Percentiles rank a stretch among this genome's conserved stretches.
Conservation (phyloP, 1,140 invertebrate genomes). For the Caerostris darwini region DNA sequence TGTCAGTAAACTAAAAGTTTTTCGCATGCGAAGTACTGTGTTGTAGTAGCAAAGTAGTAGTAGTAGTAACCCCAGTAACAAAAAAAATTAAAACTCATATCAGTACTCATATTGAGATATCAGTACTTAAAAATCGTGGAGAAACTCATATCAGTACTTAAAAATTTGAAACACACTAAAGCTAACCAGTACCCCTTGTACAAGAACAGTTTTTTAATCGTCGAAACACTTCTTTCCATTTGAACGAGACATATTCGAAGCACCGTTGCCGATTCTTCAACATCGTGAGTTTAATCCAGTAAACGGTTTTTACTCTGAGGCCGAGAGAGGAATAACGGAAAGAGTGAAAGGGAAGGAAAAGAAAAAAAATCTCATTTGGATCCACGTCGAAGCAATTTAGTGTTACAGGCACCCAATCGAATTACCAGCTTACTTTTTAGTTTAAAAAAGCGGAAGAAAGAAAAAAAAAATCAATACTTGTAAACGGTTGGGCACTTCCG, state of each 20-base stretch:
- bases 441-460: neutral
- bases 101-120: no score
- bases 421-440: slow-evolving; percentile 34
- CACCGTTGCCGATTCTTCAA: neutral
- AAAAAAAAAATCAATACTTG: slow-evolving; percentile 50
- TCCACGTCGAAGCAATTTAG: slow-evolving; percentile 45
- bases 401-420: slow-evolving; percentile 53
- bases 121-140: no score
- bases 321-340: neutral
- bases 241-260: neutral
- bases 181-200: no score
- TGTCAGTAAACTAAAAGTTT: no score
- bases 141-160: no score
- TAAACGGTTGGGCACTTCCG: slow-evolving; percentile 5
- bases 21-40: no score
- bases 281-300: neutral
- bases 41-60: no score
- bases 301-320: neutral
- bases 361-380: slow-evolving; percentile 26
- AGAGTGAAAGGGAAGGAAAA: neutral
- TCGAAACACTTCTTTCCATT: no score
- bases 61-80: no score
- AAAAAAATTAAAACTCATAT: no score
- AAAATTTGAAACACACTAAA: no score
- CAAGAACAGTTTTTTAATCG: neutral